Evolutionary conservation across 2,113 vertebrate species (phyloP).

Genomic region (Condylura cristata): DNA sequence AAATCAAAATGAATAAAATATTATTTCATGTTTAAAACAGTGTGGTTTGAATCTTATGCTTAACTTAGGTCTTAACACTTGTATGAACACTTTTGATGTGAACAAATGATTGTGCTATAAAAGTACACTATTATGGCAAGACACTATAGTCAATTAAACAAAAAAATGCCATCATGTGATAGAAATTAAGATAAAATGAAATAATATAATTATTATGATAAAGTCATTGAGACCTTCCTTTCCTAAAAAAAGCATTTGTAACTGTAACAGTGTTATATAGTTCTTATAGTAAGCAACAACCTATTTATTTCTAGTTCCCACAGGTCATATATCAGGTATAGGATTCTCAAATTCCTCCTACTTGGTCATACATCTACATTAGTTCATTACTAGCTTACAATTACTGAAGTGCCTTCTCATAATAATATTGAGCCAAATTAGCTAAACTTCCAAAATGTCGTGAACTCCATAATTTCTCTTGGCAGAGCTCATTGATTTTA

Average conservation of each 20-base stretch:
- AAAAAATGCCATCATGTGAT: neutral
- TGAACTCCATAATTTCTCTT: slow-evolving; percentile 62
- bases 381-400: slow-evolving; percentile 28
- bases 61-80: neutral
- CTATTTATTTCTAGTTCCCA: neutral
- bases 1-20: neutral
- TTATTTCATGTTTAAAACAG: neutral
- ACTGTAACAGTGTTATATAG: neutral
- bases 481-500: slow-evolving; percentile 79
- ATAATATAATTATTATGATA: neutral
- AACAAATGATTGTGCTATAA: neutral
- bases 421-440: slow-evolving; percentile 35
- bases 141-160: neutral
- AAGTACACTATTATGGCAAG: neutral
- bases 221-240: neutral
- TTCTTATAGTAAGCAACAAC: neutral
- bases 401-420: neutral
- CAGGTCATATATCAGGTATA: neutral
- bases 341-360: neutral
- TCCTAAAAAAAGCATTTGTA: neutral
- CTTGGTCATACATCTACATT: neutral
- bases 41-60: neutral
- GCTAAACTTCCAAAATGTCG: slow-evolving; percentile 55
- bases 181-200: neutral
- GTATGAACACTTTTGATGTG: neutral